Base-by-base conservation (phyloP, 2,797 vertebrate species). In the Corythornis leucogaster region DNA sequence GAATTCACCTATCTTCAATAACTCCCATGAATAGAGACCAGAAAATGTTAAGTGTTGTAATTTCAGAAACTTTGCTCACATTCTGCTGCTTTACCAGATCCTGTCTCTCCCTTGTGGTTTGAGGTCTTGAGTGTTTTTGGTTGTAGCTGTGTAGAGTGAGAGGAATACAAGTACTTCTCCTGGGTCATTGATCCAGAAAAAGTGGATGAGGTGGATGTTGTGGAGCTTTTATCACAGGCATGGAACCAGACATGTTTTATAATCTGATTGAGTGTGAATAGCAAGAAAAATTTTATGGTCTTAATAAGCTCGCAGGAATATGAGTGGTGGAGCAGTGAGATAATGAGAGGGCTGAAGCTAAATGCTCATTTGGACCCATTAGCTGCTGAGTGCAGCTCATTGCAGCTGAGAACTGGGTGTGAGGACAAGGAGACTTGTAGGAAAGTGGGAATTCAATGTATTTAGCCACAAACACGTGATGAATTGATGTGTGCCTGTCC, bases 81-180 rank as follows among this genome's bases (percentile, higher is more conserved):
- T 83, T 87, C 70, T 78, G 26, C 1, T 9, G 54, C 51, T 82
- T 91, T 79, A 24, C 80, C 1, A 0, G 35, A 63, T 84, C 80
- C 58, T 57, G 31, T 5, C 24, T 85, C 42, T 93, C 67, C 77
- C 40, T 57, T 25, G 53, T 40, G 91, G 70, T 81, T 59, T 91
- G 80, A 84, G 53, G 57, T 67, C 77, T 91, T 42, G n/a, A 59
- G 76, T 91, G 85, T 86, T 94, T 94, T 92, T 95, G 85, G 70
- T 67, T 58, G 38, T 43, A 78, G 62, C 79, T 21, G 69, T 57
- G 48, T 67, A 20, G 89, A 76, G 82, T 79, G 48, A 82, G 89
- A 81, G 67, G 80, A 85, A 59, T 18, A 63, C 35, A 38, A 83
- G 74, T 50, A 10, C 54, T 83, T 80, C 42, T 92, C 51, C 67